A percentile compares a stretch with the other conserved stretches of the same genome.
These are phyloP conservation scores for Drosophila elegans DNA, from an alignment of 1,140 invertebrate species.

Conservation along the genomic window DNA sequence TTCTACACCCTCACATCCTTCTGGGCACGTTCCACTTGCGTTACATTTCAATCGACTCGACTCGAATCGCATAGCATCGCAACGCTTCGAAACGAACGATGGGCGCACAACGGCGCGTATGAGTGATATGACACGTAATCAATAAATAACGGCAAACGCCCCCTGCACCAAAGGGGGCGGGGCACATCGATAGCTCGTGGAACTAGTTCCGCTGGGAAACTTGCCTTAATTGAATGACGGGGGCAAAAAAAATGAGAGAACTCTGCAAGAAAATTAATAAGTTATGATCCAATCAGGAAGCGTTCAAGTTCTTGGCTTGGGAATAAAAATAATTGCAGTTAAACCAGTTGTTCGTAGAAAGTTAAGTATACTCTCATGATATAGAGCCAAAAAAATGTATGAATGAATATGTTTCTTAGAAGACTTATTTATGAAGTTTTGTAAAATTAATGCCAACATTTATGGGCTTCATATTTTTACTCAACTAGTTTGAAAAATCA, in stretches of 20 bases:
- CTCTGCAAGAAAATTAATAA: slow-evolving; percentile 24
- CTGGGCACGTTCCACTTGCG: slow-evolving; percentile 60
- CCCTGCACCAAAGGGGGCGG: background rate
- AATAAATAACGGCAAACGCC: slow-evolving; percentile 74
- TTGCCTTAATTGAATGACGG: slow-evolving; percentile 22
- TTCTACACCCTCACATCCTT: slow-evolving; percentile 13
- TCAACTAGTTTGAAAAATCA: too few species aligned
- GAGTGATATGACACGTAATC: slow-evolving; percentile 82
- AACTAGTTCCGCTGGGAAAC: slow-evolving; percentile 37
- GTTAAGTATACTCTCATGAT: background rate
- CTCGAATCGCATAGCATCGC: slow-evolving; percentile 17
- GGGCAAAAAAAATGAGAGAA: slow-evolving; percentile 5
- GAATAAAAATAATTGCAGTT: slow-evolving; percentile 1
- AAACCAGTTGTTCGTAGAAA: background rate
- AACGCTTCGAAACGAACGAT: slow-evolving; percentile 7
- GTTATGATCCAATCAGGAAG: slow-evolving; percentile 13
- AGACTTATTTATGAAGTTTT: background rate
- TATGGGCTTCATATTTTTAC: too few species aligned
- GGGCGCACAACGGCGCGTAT: slow-evolving; percentile 64
- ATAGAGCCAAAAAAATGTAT: too few species aligned
- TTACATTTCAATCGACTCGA: slow-evolving; percentile 72
- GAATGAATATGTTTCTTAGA: background rate
- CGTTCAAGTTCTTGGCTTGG: background rate
- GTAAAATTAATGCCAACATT: too few species aligned
- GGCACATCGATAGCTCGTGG: slow-evolving; percentile 10